phyloP scores from a whole-genome alignment of 2,888 invertebrate genomes.

The Galerucella pusilla region DNA sequence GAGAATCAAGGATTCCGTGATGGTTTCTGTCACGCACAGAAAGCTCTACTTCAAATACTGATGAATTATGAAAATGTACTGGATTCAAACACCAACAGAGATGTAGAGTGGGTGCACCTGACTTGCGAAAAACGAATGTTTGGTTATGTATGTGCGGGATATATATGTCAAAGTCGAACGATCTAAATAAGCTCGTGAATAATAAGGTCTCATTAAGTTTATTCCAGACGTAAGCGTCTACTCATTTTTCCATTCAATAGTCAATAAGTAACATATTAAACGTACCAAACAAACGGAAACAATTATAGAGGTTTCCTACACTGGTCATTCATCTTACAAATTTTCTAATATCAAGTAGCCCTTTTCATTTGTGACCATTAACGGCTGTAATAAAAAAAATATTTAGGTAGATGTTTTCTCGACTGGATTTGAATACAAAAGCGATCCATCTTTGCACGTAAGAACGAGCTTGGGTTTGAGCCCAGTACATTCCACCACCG shows the following conservation, averaged over 20 bases:
- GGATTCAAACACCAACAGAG: constrained; percentile 14
- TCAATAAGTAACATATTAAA: neutral
- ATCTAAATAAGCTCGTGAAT: neutral
- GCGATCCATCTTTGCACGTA: constrained; percentile 45
- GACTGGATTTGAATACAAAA: constrained; percentile 43
- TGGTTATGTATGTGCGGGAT: neutral
- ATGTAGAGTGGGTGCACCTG: constrained; percentile 8
- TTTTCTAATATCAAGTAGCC: constrained; percentile 29
- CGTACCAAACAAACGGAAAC: neutral
- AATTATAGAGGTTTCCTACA: constrained; percentile 6
- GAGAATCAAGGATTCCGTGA: constrained; percentile 6
- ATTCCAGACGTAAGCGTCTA: neutral
- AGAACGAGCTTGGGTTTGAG: constrained; percentile 33
- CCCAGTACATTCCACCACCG: constrained; percentile 24
- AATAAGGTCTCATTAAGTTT: too few relatives aligned
- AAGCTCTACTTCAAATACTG: constrained; percentile 18
- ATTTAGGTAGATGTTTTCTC: constrained; percentile 30
- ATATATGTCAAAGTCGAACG: constrained; percentile 18
- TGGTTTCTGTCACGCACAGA: constrained; percentile 29
- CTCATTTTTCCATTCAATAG: neutral
- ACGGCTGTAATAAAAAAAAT: constrained; percentile 20
- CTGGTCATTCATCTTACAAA: constrained; percentile 14
- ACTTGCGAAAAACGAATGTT: constrained; percentile 11
- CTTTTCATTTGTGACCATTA: constrained; percentile 22
- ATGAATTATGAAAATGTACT: constrained; percentile 23